Evolutionary conservation across 2,113 vertebrate species (phyloP), one percentile per base, ranked within the genome.

Genomic region (Thinocorus orbignyianus): DNA sequence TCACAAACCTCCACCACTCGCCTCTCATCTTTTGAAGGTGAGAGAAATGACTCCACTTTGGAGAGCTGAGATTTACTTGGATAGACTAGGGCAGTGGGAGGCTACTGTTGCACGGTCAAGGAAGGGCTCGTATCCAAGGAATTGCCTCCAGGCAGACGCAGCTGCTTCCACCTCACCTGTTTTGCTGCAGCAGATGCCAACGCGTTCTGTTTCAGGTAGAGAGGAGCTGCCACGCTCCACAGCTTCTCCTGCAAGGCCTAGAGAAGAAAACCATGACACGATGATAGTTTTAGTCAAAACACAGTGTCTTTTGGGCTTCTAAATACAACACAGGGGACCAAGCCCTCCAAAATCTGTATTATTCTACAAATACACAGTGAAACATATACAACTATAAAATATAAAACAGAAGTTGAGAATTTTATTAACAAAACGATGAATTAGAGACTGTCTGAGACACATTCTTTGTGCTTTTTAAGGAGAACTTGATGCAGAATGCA

Each of bases 161-260:
- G 51, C 35, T 51, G 61, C 15, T 41, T 33, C 84, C 10, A 10
- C 24, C 91, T 97, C 92, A 99, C 99, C 98, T 99, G 99, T 52
- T 98, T 99, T 24, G 99, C 98, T 13, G 99, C 99, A 30, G 99
- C 97, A 13, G 99, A 98, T 14, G 99, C 99, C 35, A 99, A 98
- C 2, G 98, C 98, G 11, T 99, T 99, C 97, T 99, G 99, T 76
- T 99, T 99, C 84, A 99, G 96, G 96, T 99, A 99, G 7, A 99
- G 98, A 14, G 99, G 99, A 37, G 99, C 99, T 3, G 99, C 99
- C 93, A 99, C 98, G 22, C 98, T 99, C 99, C 99, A 99, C 82
- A 99, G 94, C 97, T 99, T 99, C 96, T 99, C 99, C 95, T 99
- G 99, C 90, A 99, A 97, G 61, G 99, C 99, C 99, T 99, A 51